phyloP scores from a whole-genome alignment of 2,888 invertebrate genomes.

The Anthophora plumipes region DNA sequence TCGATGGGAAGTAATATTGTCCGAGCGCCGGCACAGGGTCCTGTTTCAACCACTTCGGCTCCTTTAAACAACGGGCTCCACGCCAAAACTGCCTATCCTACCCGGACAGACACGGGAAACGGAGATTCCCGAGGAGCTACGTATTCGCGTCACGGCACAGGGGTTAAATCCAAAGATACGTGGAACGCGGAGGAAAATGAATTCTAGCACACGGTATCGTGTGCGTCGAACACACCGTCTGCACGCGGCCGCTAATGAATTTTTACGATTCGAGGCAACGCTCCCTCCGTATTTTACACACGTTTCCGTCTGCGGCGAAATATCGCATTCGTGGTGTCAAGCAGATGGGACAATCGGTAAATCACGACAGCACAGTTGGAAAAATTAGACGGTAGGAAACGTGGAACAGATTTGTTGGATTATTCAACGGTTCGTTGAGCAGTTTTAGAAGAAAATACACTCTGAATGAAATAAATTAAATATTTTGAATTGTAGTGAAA shows the following conservation, averaged over 20 bases:
- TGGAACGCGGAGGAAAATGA: slow-evolving; percentile 63
- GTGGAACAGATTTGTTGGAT: too few species aligned
- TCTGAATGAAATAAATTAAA: too few species aligned
- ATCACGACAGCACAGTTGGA: background rate
- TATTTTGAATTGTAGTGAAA: background rate
- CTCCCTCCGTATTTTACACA: slow-evolving; percentile 1
- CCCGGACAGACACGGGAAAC: slow-evolving; percentile 35
- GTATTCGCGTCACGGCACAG: slow-evolving; percentile 64
- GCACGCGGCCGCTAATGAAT: slow-evolving; percentile 37
- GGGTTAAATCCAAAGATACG: slow-evolving; percentile 68
- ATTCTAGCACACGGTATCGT: slow-evolving; percentile 57
- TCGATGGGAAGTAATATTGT: slow-evolving; percentile 71
- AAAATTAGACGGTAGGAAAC: too few species aligned
- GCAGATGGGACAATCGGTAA: background rate
- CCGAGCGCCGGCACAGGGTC: slow-evolving; percentile 52
- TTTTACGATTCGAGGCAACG: slow-evolving; percentile 47
- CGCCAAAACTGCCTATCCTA: slow-evolving; percentile 67
- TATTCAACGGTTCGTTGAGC: too few species aligned
- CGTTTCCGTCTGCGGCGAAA: background rate
- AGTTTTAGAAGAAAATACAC: too few species aligned
- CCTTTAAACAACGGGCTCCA: slow-evolving; percentile 67
- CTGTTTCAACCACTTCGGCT: slow-evolving; percentile 67
- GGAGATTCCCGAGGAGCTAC: slow-evolving; percentile 46
- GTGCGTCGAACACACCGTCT: slow-evolving; percentile 10
- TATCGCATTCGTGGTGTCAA: background rate